Evolutionary conservation across 2,113 vertebrate genomes (phyloP).

Genomic region (Dryoscopus gambensis): DNA sequence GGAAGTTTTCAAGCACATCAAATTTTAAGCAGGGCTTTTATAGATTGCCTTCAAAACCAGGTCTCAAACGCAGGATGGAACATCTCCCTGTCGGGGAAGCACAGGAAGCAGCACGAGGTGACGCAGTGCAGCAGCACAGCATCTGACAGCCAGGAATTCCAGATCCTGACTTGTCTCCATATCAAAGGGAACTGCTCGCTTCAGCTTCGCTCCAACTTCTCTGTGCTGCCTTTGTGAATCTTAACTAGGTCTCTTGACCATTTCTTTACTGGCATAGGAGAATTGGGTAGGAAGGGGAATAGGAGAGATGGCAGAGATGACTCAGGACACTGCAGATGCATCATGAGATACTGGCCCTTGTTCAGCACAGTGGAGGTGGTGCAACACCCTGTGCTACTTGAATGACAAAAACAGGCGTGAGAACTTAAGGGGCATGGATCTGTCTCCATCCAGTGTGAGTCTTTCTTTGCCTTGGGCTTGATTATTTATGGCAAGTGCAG

Average conservation of each 20-base stretch:
- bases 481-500: not conserved
- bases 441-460: accelerated
- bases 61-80: not conserved
- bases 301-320: not conserved
- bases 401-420: not conserved
- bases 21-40: conserved; percentile 6
- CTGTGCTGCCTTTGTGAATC: not conserved
- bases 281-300: not conserved
- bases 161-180: not conserved
- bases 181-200: conserved; percentile 34
- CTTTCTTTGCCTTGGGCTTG: not conserved
- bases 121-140: conserved; percentile 16
- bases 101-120: not conserved
- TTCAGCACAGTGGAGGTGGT: not conserved
- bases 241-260: not conserved
- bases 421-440: not conserved
- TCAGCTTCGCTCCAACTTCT: not conserved
- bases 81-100: not conserved
- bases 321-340: not conserved
- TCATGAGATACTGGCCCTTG: not conserved
- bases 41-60: not conserved
- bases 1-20: not conserved
- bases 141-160: conserved; percentile 4
- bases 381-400: not conserved
- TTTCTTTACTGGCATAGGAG: not conserved